Evolutionary conservation across 2,888 invertebrate species (phyloP).

Genomic region (Mystacides longicornis): DNA sequence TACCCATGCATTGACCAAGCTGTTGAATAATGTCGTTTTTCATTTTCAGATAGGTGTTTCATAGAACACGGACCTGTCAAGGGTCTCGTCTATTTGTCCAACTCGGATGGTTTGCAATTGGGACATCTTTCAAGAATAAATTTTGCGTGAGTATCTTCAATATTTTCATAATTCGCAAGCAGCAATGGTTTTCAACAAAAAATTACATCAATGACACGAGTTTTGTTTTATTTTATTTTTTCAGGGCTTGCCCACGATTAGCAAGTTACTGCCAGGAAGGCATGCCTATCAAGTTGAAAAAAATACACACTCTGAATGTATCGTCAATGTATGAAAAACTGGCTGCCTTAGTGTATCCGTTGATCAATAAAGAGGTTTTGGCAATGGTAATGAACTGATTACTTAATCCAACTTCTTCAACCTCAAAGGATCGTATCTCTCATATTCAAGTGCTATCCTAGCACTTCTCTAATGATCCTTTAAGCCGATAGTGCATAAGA

Average conservation of each 20-base stretch:
- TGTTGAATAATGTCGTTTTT: too few relatives aligned
- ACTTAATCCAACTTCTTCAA: too few relatives aligned
- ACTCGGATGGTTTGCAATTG: conserved; percentile 57
- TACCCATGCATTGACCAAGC: too few relatives aligned
- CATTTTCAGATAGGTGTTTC: conserved; percentile 12
- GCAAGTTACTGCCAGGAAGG: conserved; percentile 63
- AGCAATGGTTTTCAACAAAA: too few relatives aligned
- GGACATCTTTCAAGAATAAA: conserved; percentile 54
- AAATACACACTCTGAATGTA: conserved; percentile 59
- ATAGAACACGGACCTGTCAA: conserved; percentile 38
- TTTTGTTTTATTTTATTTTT: too few relatives aligned
- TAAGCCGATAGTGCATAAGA: too few relatives aligned
- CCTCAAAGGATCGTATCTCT: too few relatives aligned
- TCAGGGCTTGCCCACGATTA: conserved; percentile 54
- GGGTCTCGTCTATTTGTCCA: conserved; percentile 60
- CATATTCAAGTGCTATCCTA: too few relatives aligned
- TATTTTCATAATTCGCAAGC: too few relatives aligned
- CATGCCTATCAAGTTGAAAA: conserved; percentile 56
- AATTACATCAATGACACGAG: too few relatives aligned
- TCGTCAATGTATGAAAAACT: conserved; percentile 53
- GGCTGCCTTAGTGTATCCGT: conserved; percentile 50
- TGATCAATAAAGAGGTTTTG: conserved; percentile 52
- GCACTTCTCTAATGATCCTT: too few relatives aligned
- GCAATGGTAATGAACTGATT: conserved; percentile 45
- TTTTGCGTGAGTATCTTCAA: too few relatives aligned